Evolutionary conservation across 2,888 invertebrate species (phyloP).

Genomic region (Perdita meconis): DNA sequence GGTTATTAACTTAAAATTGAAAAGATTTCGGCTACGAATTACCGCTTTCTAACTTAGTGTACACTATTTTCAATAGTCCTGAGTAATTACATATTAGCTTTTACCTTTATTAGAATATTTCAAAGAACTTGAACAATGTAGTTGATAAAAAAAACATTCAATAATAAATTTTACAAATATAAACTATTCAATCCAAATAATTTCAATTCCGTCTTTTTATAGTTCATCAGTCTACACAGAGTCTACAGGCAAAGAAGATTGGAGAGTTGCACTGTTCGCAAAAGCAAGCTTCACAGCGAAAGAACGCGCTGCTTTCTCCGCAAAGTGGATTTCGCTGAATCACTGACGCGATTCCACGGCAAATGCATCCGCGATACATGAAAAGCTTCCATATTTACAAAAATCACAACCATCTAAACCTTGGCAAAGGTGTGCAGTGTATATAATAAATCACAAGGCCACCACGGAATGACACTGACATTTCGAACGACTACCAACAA

Average conservation of each 20-base stretch:
- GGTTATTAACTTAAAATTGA: too few relatives aligned
- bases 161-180: too few relatives aligned
- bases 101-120: too few relatives aligned
- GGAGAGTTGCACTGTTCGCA: neutral
- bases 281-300: neutral
- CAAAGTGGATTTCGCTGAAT: constrained; percentile 28
- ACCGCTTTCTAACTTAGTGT: too few relatives aligned
- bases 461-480: constrained; percentile 41
- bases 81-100: too few relatives aligned
- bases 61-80: too few relatives aligned
- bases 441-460: constrained; percentile 39
- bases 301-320: constrained; percentile 35
- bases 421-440: too few relatives aligned
- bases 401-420: constrained; percentile 41
- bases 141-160: too few relatives aligned
- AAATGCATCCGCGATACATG: constrained; percentile 23
- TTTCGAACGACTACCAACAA: constrained; percentile 44
- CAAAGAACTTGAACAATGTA: too few relatives aligned
- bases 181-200: too few relatives aligned
- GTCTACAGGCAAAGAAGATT: neutral
- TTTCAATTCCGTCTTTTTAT: constrained; percentile 8
- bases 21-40: too few relatives aligned
- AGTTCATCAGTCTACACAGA: neutral
- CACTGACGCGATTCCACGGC: constrained; percentile 14
- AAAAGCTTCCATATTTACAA: constrained; percentile 20